Base-by-base conservation (phyloP, 2,113 vertebrate genomes). In the Colius striatus region DNA sequence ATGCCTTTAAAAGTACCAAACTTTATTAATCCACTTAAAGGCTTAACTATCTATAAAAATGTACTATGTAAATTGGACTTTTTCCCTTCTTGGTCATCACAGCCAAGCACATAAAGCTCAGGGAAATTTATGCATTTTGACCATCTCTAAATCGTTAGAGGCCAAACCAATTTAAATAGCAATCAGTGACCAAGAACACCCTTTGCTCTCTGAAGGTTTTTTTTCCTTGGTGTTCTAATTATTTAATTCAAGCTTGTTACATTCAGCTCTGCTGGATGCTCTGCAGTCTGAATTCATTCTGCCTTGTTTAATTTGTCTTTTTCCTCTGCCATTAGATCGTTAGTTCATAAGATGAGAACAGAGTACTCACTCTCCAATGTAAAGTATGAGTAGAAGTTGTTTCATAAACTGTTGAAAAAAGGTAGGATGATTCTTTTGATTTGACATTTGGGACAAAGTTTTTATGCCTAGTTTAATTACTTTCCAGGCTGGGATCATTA, bases 171-270 rank as follows among this genome's bases (percentile, higher is more conserved):
- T 95, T 96, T 96, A 94, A 96, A 97, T 73, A 94, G 88, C 89
- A 95, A 92, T 97, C 95, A 96, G 73, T 97, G 94, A 96, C 93
- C 95, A 97, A 90, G 94, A 95, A 90, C 86, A 97, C 79, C 75
- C 92, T 97, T 96, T 96, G 86, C 86, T 92, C 92, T 96, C 83
- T 90, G 70, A 84, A 95, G 79, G 41, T 51, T 58, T 79, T 84
- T 84, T 81, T 90, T 82, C 61, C 76, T 68, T 84, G 58, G 61
- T 89, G 82, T 93, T 94, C 85, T 95, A 95, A 95, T 96, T 96
- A 89, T 95, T 97, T 95, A 87, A 90, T 95, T 96, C 92, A 89
- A 87, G 68, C 54, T 84, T 90, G 76, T 92, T 96, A 84, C 2
- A 3, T 93, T 95, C 95, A 92, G 80, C 79, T 94, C 83, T 89